These are phyloP conservation scores for Numenius phaeopus DNA, from an alignment of 2,797 vertebrate genomes.

Conservation along the genomic window DNA sequence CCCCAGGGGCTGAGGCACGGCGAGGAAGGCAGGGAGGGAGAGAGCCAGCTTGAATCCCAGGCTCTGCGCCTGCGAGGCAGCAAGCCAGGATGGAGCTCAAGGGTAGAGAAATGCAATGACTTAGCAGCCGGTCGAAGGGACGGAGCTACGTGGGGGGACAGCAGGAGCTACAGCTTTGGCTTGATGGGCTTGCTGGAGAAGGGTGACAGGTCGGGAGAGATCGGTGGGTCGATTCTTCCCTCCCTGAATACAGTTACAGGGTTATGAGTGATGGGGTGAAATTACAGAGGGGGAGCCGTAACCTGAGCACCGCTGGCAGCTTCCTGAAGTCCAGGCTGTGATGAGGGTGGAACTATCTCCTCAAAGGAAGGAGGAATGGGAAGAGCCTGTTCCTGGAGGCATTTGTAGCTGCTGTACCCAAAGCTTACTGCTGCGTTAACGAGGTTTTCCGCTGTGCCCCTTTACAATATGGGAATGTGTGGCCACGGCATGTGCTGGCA, in stretches of 20 bases:
- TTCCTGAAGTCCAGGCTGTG: background rate
- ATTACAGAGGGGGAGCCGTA: conserved; percentile 47
- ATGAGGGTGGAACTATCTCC: background rate
- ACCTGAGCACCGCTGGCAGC: background rate
- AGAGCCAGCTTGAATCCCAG: background rate
- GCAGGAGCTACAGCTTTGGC: background rate
- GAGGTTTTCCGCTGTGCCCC: background rate
- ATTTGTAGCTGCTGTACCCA: background rate
- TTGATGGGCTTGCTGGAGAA: background rate
- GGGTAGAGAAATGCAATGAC: background rate
- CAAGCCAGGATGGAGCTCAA: background rate
- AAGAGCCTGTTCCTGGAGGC: background rate
- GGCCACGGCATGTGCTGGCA: background rate
- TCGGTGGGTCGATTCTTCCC: background rate
- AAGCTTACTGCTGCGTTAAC: background rate
- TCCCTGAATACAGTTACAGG: conserved; percentile 11
- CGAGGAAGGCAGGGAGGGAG: background rate
- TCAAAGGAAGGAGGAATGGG: background rate
- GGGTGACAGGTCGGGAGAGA: background rate
- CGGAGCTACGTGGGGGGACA: background rate
- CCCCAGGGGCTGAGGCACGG: background rate
- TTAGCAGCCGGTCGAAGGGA: background rate
- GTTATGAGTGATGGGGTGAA: conserved; percentile 9
- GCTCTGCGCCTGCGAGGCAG: background rate
- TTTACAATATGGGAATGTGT: background rate